phyloP scores from a whole-genome alignment of 1,140 invertebrate species.

The Nilaparvata lugens region DNA sequence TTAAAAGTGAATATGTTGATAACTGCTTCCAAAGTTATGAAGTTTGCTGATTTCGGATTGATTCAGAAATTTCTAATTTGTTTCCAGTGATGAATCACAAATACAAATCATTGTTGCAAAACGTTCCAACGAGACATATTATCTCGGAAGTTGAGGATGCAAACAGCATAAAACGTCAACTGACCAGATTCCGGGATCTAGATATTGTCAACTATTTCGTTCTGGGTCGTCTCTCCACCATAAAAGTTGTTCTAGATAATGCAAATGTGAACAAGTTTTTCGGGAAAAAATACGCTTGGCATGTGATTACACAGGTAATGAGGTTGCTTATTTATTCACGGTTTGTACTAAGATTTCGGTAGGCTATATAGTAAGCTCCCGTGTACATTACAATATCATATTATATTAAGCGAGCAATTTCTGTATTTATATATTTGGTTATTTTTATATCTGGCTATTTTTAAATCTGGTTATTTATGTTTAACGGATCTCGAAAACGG shows the following conservation, averaged over 20 bases:
- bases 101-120: slow-evolving; percentile 78
- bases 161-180: slow-evolving; percentile 47
- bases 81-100: slow-evolving; percentile 78
- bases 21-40: too few relatives aligned
- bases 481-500: too few relatives aligned
- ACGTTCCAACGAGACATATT: slow-evolving; percentile 77
- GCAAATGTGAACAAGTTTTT: slow-evolving; percentile 39
- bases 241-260: slow-evolving; percentile 55
- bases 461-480: too few relatives aligned
- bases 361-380: too few relatives aligned
- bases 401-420: too few relatives aligned
- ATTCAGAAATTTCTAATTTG: slow-evolving; percentile 7
- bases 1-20: too few relatives aligned
- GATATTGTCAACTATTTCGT: slow-evolving; percentile 86
- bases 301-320: slow-evolving; percentile 44
- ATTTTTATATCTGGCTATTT: too few relatives aligned
- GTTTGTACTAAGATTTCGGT: too few relatives aligned
- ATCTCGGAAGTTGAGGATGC: slow-evolving; percentile 53
- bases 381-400: too few relatives aligned
- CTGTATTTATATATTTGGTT: too few relatives aligned
- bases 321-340: background rate
- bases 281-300: slow-evolving; percentile 49
- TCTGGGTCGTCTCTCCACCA: slow-evolving; percentile 54
- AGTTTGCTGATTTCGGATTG: too few relatives aligned
- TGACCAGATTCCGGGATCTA: slow-evolving; percentile 59